Evolutionary conservation across 2,113 vertebrate species (phyloP).

Genomic region (Prunella fulvescens): DNA sequence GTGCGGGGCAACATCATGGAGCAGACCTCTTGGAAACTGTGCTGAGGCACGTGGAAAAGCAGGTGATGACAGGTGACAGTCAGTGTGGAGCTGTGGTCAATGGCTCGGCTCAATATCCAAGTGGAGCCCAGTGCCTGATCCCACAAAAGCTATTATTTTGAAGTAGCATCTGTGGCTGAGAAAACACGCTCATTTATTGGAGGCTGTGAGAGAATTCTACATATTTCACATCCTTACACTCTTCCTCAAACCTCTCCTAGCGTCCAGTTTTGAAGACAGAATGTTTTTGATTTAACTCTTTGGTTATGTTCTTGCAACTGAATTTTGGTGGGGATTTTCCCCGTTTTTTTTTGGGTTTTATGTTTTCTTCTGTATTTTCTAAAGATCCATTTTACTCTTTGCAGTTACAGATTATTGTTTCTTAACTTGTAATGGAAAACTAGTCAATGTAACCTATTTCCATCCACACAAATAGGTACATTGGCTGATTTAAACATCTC

Average conservation of each 20-base stretch:
- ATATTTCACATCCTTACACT: background rate
- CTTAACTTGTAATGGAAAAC: background rate
- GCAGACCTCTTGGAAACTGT: background rate
- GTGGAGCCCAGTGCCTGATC: background rate
- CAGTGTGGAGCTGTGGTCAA: background rate
- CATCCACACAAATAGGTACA: background rate
- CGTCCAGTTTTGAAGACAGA: background rate
- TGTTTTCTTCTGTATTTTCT: background rate
- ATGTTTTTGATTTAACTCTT: background rate
- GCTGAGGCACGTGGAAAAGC: background rate
- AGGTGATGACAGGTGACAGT: fast-evolving
- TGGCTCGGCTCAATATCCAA: fast-evolving
- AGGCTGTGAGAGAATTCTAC: background rate
- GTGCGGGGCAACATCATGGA: background rate
- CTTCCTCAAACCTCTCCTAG: background rate
- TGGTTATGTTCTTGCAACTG: background rate
- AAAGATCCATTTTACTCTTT: background rate
- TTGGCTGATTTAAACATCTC: background rate
- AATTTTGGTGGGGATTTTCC: background rate
- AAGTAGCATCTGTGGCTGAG: background rate
- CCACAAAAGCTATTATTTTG: background rate
- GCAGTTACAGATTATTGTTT: background rate
- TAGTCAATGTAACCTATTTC: background rate
- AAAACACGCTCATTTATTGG: background rate
- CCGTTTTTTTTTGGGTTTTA: background rate